Evolutionary conservation across 2,888 invertebrate genomes (phyloP), one percentile per base, ranked within the genome.

Genomic region (Fabriciana adippe): DNA sequence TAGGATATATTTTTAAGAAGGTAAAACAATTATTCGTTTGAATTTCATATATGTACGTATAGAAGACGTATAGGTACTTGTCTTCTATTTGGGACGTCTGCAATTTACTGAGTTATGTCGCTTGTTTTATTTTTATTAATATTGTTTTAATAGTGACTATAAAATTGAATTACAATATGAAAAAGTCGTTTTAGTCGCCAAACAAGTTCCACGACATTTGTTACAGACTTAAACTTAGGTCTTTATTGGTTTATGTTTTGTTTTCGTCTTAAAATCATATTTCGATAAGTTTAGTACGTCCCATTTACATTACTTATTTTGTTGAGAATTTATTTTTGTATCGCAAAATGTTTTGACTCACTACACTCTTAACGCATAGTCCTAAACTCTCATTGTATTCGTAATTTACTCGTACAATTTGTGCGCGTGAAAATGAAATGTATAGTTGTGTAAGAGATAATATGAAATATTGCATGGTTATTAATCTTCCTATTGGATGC

Each of bases 401-500:
- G 11, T 61, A 61, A 53, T 61, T 61, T 61, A 41, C 48, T n/a
- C n/a, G 57, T 26, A 59, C 61, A 61, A 61, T 51, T 61, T 51
- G 51, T 61, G 61, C 60, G 60, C 61, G 51, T 41, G 51, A 51
- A 61, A 53, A 61, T 41, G 51, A 53, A 61, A 53, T 51, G 61
- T 53, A 61, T 61, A 41, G 53, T 61, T 61, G 18, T 61, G 35
- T 41, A 61, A 61, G 53, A 53, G 61, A 53, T 51, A 61, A 51
- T 26, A 26, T 4, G 61, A 61, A 53, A 61, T 53, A 61, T 61
- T 61, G 61, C 61, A 61, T 51, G 61, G 51, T 41, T 61, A 61
- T 61, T 61, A 61, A 61, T 61, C 61, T 61, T 61, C 16, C 61
- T 61, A 61, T 61, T 61, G 61, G 53, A 61, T 21, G 51, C 61